A percentile compares a stretch with the other conserved stretches of the same genome.
Conservation (phyloP, 2,113 vertebrate genomes). For the Tylochromis polylepis region DNA sequence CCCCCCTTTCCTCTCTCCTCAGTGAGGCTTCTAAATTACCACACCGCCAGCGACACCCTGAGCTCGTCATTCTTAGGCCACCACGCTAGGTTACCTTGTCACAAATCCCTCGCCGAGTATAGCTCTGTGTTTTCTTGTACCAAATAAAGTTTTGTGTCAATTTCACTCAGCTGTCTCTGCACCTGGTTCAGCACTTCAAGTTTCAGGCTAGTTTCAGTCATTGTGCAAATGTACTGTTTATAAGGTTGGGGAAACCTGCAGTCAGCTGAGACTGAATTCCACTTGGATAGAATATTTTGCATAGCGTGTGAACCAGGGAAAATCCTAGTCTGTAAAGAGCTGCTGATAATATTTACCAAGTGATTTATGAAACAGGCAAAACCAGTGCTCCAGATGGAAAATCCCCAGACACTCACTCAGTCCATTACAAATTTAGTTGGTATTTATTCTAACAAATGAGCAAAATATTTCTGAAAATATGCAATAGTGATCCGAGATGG, state of each 20-base stretch:
- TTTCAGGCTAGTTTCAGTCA: neutral
- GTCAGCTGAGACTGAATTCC: neutral
- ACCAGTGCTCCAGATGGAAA: neutral
- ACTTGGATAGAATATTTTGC: too few relatives aligned
- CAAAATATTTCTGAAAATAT: too few relatives aligned
- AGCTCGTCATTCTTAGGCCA: neutral
- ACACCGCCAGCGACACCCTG: neutral
- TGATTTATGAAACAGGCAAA: too few relatives aligned
- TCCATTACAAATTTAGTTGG: neutral
- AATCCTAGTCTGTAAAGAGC: too few relatives aligned
- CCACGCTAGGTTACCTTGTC: neutral
- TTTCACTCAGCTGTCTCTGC: neutral
- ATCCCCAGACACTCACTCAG: neutral
- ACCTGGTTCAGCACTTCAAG: neutral
- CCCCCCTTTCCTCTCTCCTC: neutral
- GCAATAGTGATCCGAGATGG: neutral
- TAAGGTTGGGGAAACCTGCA: neutral
- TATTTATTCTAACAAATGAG: neutral
- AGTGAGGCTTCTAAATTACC: neutral
- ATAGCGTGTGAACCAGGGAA: too few relatives aligned
- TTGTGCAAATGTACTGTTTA: neutral
- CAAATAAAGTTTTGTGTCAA: neutral
- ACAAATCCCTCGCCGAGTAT: neutral
- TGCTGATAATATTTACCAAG: too few relatives aligned
- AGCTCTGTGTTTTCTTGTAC: neutral